Evolutionary conservation across 2,113 vertebrate species (phyloP).

Genomic region (Corythornis madagascariensis): DNA sequence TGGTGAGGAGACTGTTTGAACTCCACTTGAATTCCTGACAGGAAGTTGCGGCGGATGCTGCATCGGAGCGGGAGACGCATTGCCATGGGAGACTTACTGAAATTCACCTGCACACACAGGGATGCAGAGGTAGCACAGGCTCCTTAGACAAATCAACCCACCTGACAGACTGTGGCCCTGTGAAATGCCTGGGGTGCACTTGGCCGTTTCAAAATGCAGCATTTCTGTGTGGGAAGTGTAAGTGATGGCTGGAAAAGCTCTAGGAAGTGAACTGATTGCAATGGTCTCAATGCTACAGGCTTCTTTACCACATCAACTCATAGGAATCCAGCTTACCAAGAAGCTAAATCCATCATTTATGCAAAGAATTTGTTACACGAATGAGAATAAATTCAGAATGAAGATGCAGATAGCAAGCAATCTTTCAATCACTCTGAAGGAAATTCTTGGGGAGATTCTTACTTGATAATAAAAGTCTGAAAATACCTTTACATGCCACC

Average conservation of each 20-base stretch:
- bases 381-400: not conserved
- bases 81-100: slow-evolving; percentile 82
- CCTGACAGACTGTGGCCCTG: too few species aligned
- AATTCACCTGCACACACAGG: slow-evolving; percentile 82
- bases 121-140: not conserved
- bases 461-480: not conserved
- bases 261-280: not conserved
- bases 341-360: not conserved
- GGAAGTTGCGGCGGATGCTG: slow-evolving; percentile 88
- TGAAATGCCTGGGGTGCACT: not conserved
- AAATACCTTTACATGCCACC: not conserved
- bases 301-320: not conserved
- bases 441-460: not conserved
- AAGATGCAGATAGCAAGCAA: not conserved
- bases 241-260: not conserved
- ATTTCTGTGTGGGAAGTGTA: not conserved
- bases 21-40: slow-evolving; percentile 92
- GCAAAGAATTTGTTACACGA: not conserved
- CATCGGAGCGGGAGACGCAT: slow-evolving; percentile 86
- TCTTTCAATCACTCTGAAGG: not conserved
- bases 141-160: not conserved
- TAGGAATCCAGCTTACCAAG: not conserved
- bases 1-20: slow-evolving; percentile 94
- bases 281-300: not conserved
- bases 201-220: not conserved